These are phyloP conservation scores for Luehdorfia chinensis DNA, from an alignment of 1,140 invertebrate species.

Conservation along the genomic window DNA sequence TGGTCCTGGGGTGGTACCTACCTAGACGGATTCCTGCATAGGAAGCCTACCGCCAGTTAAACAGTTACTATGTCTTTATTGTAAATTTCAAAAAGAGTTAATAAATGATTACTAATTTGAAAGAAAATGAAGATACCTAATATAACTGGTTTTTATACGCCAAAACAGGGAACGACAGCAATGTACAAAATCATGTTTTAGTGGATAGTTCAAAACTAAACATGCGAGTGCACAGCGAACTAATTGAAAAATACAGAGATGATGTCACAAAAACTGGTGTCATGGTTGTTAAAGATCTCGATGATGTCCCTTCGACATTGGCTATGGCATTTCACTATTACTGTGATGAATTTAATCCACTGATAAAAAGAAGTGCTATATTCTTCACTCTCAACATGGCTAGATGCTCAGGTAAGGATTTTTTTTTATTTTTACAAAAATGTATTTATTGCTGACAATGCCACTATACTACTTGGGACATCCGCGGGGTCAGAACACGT, in stretches of 20 bases:
- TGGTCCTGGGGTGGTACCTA: too few species aligned
- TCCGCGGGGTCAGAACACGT: too few species aligned
- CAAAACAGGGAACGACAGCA: conserved; percentile 55
- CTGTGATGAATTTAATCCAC: conserved; percentile 75
- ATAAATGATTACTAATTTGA: too few species aligned
- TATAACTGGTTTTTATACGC: too few species aligned
- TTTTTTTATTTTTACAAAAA: conserved; percentile 29
- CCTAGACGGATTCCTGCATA: too few species aligned
- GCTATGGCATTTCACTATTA: conserved; percentile 78
- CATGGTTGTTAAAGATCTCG: conserved; percentile 71
- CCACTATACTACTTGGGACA: too few species aligned
- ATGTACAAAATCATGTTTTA: conserved; percentile 30
- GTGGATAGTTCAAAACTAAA: conserved; percentile 38
- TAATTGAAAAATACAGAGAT: conserved; percentile 59
- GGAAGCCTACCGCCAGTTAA: too few species aligned
- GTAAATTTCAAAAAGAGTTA: too few species aligned
- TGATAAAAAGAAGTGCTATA: conserved; percentile 69
- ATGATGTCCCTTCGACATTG: conserved; percentile 56
- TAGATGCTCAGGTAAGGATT: conserved; percentile 36
- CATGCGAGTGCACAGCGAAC: conserved; percentile 53
- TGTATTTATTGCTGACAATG: too few species aligned
- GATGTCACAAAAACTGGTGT: conserved; percentile 47
- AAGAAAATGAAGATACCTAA: too few species aligned
- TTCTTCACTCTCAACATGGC: conserved; percentile 73
- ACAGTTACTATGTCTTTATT: too few species aligned